Base-by-base conservation (phyloP, 2,888 invertebrate species). In the Oscheius onirici region DNA sequence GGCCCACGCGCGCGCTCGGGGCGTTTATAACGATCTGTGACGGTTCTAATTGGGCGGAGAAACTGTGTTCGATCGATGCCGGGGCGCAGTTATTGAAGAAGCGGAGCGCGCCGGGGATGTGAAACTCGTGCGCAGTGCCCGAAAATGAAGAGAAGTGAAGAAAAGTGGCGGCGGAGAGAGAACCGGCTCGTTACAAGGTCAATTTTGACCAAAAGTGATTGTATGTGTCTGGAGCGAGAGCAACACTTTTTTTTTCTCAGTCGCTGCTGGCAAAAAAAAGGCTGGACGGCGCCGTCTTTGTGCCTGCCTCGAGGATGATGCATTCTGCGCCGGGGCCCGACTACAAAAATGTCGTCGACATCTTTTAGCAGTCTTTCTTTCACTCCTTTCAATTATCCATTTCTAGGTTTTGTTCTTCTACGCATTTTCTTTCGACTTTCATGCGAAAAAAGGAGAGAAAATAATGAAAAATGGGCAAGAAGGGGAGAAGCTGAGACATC, bases 111-210 rank as follows among this genome's bases (percentile, higher is more conserved):
- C 49, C 46, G 63, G 46, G 46, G n/a, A 46, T 46, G 63, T 28
- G 34, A 34, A 34, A 34, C 5, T 34, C 34, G 34, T 8, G 34
- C 34, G 34, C 34, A 3, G 34, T 3, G 34, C 34, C 34, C 34
- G 34, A 34, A 34, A 34, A 34, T 34, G 34, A 34, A 34, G 34
- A 34, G 34, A 34, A 34, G 34, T 34, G 34, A 63, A 63, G 63
- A 63, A 63, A 63, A 44, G 44, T 61, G 52, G 57, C 57, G 57
- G 44, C 44, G 61, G 63, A 17, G 63, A 44, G 63, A 28, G 63
- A 63, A 63, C 63, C 63, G 63, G 63, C 63, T 8, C 63, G 63
- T 63, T 63, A 63, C 63, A 63, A 63, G 63, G 63, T 63, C 63
- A 46, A 26, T 46, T 63, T 34, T 34, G 34, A 8, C 34, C 34